Conservation (phyloP, 2,797 vertebrate genomes). For the Amblyopsis hoosieri region DNA sequence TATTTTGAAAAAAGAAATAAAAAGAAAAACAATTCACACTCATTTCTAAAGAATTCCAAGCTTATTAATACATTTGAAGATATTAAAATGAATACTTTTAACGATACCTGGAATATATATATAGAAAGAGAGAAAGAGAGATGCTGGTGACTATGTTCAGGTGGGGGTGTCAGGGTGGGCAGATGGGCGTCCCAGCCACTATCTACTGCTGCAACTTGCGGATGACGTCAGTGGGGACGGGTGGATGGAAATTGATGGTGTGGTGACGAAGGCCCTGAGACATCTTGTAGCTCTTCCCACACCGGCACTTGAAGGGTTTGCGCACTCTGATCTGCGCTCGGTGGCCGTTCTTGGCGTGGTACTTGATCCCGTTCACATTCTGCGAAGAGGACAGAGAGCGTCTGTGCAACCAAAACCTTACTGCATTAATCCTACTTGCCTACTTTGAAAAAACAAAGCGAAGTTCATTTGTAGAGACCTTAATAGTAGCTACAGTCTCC, state of each 20-base stretch:
- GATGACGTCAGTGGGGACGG: slow-evolving; percentile 92
- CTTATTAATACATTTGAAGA: too few species aligned
- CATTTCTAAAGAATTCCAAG: too few species aligned
- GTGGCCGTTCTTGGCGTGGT: slow-evolving; percentile 99
- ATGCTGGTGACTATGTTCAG: slow-evolving; percentile 83
- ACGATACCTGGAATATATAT: not conserved
- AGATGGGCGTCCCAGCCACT: slow-evolving; percentile 60
- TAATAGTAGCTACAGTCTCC: too few species aligned
- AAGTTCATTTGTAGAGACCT: too few species aligned
- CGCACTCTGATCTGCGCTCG: slow-evolving; percentile 96
- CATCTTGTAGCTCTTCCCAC: slow-evolving; percentile 99
- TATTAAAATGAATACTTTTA: too few species aligned
- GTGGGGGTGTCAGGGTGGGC: slow-evolving; percentile 2
- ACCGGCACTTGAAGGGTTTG: slow-evolving; percentile 98
- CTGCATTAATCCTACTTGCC: too few species aligned
- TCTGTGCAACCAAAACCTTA: not conserved
- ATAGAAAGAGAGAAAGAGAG: slow-evolving; percentile 7
- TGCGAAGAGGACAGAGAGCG: slow-evolving; percentile 57
- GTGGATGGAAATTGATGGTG: slow-evolving; percentile 98
- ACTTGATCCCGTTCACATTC: slow-evolving; percentile 99
- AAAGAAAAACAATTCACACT: too few species aligned
- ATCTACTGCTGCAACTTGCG: slow-evolving; percentile 96
- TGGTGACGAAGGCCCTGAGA: slow-evolving; percentile 99
- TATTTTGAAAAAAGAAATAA: too few species aligned
- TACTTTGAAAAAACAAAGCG: too few species aligned